Conservation (phyloP, 2,797 vertebrate genomes). For the Spinibarbus caldwelli region DNA sequence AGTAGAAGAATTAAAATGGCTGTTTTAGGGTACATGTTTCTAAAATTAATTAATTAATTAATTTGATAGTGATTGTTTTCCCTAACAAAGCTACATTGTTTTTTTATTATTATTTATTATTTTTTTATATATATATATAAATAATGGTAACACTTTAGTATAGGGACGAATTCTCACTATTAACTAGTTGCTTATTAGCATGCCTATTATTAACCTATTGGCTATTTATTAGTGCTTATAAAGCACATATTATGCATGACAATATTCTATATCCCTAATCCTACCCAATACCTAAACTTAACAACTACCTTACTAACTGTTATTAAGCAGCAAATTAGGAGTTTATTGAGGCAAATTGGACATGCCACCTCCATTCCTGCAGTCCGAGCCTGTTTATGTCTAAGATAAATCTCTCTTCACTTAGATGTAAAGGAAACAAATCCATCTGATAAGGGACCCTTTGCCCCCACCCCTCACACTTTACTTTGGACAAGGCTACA, state of each 20-base stretch:
- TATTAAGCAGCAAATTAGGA: too few species aligned
- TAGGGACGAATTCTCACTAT: constrained; percentile 13
- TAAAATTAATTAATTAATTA: fast-evolving
- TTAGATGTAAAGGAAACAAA: constrained; percentile 77
- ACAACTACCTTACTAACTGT: too few species aligned
- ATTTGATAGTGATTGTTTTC: background rate
- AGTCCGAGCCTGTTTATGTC: constrained; percentile 79
- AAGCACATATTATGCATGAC: too few species aligned
- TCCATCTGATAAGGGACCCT: constrained; percentile 78
- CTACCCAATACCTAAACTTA: too few species aligned
- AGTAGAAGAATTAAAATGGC: background rate
- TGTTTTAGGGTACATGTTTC: background rate
- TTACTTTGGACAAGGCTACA: constrained; percentile 70
- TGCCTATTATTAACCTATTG: too few species aligned
- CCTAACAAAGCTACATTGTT: background rate
- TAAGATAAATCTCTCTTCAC: constrained; percentile 71
- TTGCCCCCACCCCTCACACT: constrained; percentile 62
- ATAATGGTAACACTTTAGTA: too few species aligned
- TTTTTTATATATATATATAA: too few species aligned
- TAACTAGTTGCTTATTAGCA: too few species aligned
- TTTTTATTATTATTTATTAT: too few species aligned
- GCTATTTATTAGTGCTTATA: too few species aligned
- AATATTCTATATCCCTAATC: too few species aligned
- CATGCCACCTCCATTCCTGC: constrained; percentile 40
- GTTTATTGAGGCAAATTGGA: too few species aligned